Base-by-base conservation (phyloP, 1,140 invertebrate species). In the Trinorchestia longiramus region DNA sequence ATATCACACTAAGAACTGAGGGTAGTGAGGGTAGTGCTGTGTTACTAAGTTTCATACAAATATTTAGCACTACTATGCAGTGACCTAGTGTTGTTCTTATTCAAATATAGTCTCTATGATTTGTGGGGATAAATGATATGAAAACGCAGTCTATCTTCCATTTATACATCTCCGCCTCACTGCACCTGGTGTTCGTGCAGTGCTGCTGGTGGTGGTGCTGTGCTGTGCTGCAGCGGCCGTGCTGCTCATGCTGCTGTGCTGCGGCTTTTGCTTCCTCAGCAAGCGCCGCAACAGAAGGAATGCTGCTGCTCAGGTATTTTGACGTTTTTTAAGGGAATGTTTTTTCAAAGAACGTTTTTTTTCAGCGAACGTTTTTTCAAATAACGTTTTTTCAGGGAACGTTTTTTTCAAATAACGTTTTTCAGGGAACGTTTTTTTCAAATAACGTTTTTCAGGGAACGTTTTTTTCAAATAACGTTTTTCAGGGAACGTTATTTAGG, bases 121-220 rank as follows among this genome's bases (percentile, higher is more conserved):
- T n/a, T n/a, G n/a, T n/a, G n/a, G n/a, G n/a, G n/a, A n/a, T n/a
- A n/a, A n/a, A n/a, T n/a, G n/a, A n/a, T n/a, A n/a, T n/a, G n/a
- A n/a, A n/a, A n/a, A n/a, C n/a, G n/a, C n/a, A n/a, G n/a, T n/a
- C n/a, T n/a, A n/a, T n/a, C n/a, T n/a, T n/a, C n/a, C n/a, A n/a
- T n/a, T n/a, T n/a, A n/a, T n/a, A n/a, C n/a, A n/a, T n/a, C n/a
- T n/a, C n/a, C n/a, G n/a, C n/a, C n/a, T n/a, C n/a, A n/a, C n/a
- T n/a, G n/a, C 47, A 6, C 47, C 6, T 53, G 47, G 47, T 19
- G 47, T 6, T 53, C 15, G 3, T 40, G 11, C 95, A 96, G 96
- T 97, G 87, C 87, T 97, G 95, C 96, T 97, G 95, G 96, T 96
- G 23, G 96, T 88, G 0, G 95, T 96, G 77, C 95, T 97, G 95